Conservation (phyloP, 1,140 invertebrate genomes). For the Zaprionus africanus region DNA sequence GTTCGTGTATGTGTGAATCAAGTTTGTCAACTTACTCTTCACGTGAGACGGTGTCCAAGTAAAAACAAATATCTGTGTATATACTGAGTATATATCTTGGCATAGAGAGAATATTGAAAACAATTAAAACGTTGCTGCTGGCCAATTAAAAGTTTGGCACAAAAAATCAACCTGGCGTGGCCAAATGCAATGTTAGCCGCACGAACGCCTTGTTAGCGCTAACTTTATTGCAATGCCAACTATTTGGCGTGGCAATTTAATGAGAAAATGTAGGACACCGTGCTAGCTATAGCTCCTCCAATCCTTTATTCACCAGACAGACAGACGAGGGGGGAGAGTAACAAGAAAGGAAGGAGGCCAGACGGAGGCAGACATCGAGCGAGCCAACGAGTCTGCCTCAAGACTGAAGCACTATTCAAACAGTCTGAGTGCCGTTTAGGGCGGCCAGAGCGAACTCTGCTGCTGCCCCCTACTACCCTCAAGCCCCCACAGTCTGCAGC, state of each 20-base stretch:
- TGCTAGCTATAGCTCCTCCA: not conserved
- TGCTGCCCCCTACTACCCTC: not conserved
- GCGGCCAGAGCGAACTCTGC: not conserved
- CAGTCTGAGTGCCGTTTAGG: conserved; percentile 63
- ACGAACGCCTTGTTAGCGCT: conserved; percentile 74
- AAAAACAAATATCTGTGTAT: not conserved
- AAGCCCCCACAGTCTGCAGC: not conserved
- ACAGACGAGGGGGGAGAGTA: conserved; percentile 12
- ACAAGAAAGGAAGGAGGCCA: not conserved
- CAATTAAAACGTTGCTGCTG: conserved; percentile 68
- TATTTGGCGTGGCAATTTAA: conserved; percentile 78
- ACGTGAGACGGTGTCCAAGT: conserved; percentile 16
- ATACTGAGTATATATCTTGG: not conserved
- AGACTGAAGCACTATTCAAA: conserved; percentile 69
- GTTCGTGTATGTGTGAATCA: conserved; percentile 9
- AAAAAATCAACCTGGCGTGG: conserved; percentile 58
- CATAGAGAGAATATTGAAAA: conserved; percentile 37
- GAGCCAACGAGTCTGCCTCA: conserved; percentile 37
- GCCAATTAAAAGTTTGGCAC: conserved; percentile 77
- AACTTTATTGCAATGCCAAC: conserved; percentile 73
- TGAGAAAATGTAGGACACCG: conserved; percentile 77
- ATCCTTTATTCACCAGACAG: conserved; percentile 8
- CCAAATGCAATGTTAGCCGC: conserved; percentile 66
- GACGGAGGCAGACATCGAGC: conserved; percentile 17
- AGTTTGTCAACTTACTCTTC: conserved; percentile 26